Evolutionary conservation across 2,888 invertebrate species (phyloP).

Genomic region (Pasiphila rectangulata): DNA sequence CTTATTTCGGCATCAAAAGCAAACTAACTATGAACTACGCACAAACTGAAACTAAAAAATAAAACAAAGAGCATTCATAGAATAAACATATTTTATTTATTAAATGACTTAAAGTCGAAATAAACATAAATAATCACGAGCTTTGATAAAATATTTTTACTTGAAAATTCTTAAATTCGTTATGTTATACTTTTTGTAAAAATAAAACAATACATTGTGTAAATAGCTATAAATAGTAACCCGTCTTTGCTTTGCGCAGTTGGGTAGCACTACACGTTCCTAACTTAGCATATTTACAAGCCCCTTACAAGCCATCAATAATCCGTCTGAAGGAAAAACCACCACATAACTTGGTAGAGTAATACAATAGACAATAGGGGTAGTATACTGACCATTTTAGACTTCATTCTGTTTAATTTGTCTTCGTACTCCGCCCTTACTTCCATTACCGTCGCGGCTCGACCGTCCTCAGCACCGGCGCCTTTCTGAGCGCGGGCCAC

Average conservation of each 20-base stretch:
- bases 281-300: conserved; percentile 17
- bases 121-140: conserved; percentile 27
- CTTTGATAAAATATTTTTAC: too few relatives aligned
- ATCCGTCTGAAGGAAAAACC: conserved; percentile 70
- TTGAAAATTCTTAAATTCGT: too few relatives aligned
- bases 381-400: conserved; percentile 87
- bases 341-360: conserved; percentile 75
- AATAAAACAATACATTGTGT: neutral
- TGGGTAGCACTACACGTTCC: neutral
- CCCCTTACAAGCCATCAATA: conserved; percentile 43
- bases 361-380: conserved; percentile 72
- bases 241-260: neutral
- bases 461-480: conserved; percentile 51
- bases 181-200: too few relatives aligned
- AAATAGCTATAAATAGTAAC: neutral
- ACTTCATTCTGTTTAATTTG: conserved; percentile 89
- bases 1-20: conserved; percentile 40
- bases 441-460: conserved; percentile 69
- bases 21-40: conserved; percentile 38
- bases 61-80: conserved; percentile 64
- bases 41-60: conserved; percentile 56
- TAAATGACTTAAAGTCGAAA: conserved; percentile 51
- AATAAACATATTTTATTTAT: conserved; percentile 56
- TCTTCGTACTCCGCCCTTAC: conserved; percentile 85
- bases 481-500: conserved; percentile 51